These are phyloP conservation scores for Coryphaenoides rupestris DNA, from an alignment of 2,113 vertebrate species.

Conservation along the genomic window DNA sequence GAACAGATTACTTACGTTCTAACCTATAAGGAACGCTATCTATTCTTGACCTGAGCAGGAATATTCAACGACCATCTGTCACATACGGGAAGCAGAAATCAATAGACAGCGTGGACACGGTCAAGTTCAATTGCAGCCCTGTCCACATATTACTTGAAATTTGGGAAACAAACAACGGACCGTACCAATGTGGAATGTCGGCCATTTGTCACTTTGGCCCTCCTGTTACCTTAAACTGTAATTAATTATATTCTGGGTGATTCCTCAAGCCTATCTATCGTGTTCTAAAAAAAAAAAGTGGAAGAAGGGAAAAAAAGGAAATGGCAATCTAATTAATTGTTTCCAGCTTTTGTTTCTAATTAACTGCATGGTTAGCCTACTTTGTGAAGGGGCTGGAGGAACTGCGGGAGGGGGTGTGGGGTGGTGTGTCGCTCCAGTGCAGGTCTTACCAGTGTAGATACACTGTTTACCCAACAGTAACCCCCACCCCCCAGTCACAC, in stretches of 20 bases:
- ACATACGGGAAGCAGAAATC: no score
- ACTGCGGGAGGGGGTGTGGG: constrained; percentile 31
- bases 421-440: constrained; percentile 37
- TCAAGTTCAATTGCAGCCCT: no score
- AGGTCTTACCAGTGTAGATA: constrained; percentile 43
- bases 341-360: constrained; percentile 78
- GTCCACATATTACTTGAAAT: no score
- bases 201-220: constrained; percentile 43
- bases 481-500: constrained; percentile 21
- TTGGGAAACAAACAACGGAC: neutral
- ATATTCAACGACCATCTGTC: no score
- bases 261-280: constrained; percentile 47
- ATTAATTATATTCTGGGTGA: constrained; percentile 57
- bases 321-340: constrained; percentile 70
- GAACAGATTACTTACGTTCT: no score
- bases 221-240: constrained; percentile 44
- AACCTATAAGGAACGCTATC: no score
- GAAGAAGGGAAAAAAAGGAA: constrained; percentile 48
- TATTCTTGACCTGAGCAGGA: no score
- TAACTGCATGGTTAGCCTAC: constrained; percentile 74
- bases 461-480: constrained; percentile 20
- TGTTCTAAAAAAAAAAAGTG: constrained; percentile 55
- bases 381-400: constrained; percentile 42
- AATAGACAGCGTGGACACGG: no score
- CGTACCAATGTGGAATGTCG: neutral